phyloP scores from a whole-genome alignment of 2,888 invertebrate species.

The Digitonthophagus gazella region DNA sequence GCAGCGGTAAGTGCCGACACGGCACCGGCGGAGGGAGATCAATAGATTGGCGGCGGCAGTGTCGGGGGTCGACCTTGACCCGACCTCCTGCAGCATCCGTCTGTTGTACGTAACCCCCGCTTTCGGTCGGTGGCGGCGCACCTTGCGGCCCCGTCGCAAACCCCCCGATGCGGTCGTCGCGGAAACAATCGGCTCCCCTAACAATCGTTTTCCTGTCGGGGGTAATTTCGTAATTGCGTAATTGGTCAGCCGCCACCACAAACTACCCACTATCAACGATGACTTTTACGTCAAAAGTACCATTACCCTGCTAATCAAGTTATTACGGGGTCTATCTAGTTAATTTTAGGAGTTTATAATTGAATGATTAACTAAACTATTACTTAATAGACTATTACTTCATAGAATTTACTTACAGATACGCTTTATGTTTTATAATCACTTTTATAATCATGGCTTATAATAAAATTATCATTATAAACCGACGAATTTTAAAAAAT shows the following conservation, averaged over 20 bases:
- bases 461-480: too few species aligned
- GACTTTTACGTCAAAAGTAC: neutral
- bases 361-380: too few species aligned
- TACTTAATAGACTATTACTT: too few species aligned
- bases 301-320: too few species aligned
- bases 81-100: conserved; percentile 45
- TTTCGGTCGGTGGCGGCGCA: neutral
- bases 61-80: conserved; percentile 42
- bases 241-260: neutral
- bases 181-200: neutral
- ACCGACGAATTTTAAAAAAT: too few species aligned
- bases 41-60: conserved; percentile 45
- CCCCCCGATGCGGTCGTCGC: neutral
- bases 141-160: neutral
- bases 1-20: conserved; percentile 31
- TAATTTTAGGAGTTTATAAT: too few species aligned
- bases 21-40: conserved; percentile 36
- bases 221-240: neutral
- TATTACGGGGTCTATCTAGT: too few species aligned
- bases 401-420: too few species aligned
- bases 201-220: neutral
- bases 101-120: neutral
- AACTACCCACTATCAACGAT: neutral
- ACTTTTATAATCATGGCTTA: too few species aligned
- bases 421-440: too few species aligned